Conservation (phyloP, 2,113 vertebrate genomes). For the Chloebia gouldiae region DNA sequence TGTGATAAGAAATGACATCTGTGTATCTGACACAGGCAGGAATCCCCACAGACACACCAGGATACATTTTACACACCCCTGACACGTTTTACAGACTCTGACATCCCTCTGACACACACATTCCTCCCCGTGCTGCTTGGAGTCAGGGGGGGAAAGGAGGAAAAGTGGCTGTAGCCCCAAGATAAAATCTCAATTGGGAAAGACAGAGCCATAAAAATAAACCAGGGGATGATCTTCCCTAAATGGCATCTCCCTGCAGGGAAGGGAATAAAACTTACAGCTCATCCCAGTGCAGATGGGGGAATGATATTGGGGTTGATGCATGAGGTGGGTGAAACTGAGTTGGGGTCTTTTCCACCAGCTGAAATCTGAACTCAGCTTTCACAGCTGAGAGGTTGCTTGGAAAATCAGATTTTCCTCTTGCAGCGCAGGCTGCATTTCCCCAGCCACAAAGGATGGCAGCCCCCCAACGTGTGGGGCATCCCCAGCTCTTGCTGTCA, state of each 20-base stretch:
- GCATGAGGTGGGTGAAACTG: not conserved
- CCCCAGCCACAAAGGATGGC: fast-evolving
- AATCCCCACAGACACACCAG: not conserved
- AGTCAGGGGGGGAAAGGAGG: not conserved
- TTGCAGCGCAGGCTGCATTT: fast-evolving
- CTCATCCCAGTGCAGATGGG: not conserved
- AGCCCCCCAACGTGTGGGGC: fast-evolving
- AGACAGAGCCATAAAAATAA: constrained; percentile 10
- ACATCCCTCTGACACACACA: not conserved
- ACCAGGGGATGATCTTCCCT: constrained; percentile 3
- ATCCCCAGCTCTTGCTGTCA: fast-evolving
- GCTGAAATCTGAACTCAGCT: not conserved
- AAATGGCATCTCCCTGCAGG: constrained; percentile 26
- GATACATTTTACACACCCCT: not conserved
- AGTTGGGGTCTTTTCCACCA: not conserved
- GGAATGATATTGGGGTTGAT: not conserved
- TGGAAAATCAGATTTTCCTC: fast-evolving
- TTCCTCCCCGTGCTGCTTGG: not conserved
- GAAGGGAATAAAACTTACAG: not conserved
- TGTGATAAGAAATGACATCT: constrained; percentile 55
- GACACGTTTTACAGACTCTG: not conserved
- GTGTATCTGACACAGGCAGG: not conserved
- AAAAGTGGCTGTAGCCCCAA: not conserved
- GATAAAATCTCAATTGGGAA: not conserved
- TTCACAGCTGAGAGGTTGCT: not conserved